Percentiles rank a stretch among this genome's conserved stretches.
Conservation (phyloP, 2,797 vertebrate genomes). For the Forpus xanthops region DNA sequence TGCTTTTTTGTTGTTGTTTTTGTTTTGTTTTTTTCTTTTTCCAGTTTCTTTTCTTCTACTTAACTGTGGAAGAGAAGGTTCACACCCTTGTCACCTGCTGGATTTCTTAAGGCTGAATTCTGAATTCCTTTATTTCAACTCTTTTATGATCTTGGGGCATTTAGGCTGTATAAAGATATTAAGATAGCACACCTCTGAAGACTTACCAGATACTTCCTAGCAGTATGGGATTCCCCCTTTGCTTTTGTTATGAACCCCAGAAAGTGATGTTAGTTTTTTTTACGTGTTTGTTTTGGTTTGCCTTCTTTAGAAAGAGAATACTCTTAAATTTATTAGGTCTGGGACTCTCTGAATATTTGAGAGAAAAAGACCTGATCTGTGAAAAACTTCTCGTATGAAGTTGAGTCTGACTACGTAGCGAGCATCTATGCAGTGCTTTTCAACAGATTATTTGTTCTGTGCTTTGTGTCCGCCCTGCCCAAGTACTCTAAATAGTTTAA, state of each 20-base stretch:
- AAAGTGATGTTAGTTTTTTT: not conserved
- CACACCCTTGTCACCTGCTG: not conserved
- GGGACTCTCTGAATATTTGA: not conserved
- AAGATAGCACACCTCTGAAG: not conserved
- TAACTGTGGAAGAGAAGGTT: not conserved
- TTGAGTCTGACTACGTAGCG: not conserved
- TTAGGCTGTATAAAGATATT: not conserved
- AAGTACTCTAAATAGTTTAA: not conserved
- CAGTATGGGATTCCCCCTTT: not conserved
- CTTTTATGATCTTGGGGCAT: not conserved
- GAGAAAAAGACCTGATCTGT: not conserved
- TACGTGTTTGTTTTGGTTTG: not conserved
- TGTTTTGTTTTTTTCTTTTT: not conserved
- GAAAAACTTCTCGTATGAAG: not conserved
- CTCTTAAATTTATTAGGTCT: not conserved
- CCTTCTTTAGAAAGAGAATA: not conserved
- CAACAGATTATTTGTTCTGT: not conserved
- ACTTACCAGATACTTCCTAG: not conserved
- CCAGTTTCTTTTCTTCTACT: not conserved
- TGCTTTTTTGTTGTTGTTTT: too few relatives aligned
- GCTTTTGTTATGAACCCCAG: not conserved
- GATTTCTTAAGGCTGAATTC: not conserved
- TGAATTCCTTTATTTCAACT: not conserved
- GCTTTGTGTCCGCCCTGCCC: not conserved
- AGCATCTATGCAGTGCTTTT: not conserved